Evolutionary conservation across 2,113 vertebrate species (phyloP).

Genomic region (Istiophorus platypterus): DNA sequence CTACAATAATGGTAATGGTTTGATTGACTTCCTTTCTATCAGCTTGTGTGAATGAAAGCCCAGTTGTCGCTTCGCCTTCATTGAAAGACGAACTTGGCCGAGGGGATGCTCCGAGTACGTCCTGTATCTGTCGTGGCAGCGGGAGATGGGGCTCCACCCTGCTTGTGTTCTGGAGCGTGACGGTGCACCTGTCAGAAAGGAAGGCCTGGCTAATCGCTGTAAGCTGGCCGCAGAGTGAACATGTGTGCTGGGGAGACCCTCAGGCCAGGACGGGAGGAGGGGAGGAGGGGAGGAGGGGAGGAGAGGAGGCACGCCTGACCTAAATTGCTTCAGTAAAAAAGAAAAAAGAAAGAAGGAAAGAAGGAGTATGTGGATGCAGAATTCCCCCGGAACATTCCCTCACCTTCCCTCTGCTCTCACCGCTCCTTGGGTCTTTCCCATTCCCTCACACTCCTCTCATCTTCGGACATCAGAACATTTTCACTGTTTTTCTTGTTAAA

Average conservation of each 20-base stretch:
- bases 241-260: conserved; percentile 56
- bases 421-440: conserved; percentile 64
- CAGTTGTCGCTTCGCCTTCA: conserved; percentile 5
- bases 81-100: background rate
- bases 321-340: conserved; percentile 40
- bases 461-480: conserved; percentile 43
- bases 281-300: conserved; percentile 10
- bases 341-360: conserved; percentile 29
- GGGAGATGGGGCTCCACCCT: background rate
- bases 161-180: conserved; percentile 54
- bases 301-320: conserved; percentile 45
- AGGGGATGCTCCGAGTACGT: conserved; percentile 23
- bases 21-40: background rate
- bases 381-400: conserved; percentile 44
- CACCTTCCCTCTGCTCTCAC: conserved; percentile 40
- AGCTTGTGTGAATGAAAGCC: background rate
- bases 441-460: conserved; percentile 47
- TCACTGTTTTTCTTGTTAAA: conserved; percentile 60
- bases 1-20: background rate
- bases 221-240: conserved; percentile 55
- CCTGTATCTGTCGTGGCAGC: conserved; percentile 19
- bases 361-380: conserved; percentile 40
- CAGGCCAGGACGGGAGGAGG: conserved; percentile 6
- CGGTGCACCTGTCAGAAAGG: conserved; percentile 75
- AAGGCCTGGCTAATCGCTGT: conserved; percentile 71